Conservation (phyloP, 64 coral and sea anemone species). For the Pocillopora verrucosa region DNA sequence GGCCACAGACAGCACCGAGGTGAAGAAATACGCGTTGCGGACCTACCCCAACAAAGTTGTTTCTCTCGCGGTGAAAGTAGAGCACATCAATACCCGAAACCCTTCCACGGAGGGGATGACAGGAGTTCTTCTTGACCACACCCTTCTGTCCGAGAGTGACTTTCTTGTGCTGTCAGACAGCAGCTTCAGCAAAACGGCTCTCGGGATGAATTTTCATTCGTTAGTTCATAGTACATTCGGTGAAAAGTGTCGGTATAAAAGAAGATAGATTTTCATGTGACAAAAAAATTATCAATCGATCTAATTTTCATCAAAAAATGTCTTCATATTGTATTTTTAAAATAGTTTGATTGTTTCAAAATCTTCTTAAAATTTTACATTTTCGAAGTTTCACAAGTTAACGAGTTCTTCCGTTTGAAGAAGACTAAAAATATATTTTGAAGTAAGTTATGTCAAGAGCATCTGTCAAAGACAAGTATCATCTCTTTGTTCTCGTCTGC, state of each 20-base stretch:
- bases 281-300: no score
- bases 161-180: slow-evolving; percentile 69
- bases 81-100: slow-evolving; percentile 61
- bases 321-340: no score
- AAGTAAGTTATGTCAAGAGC: no score
- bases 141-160: slow-evolving; percentile 65
- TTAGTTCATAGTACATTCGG: slow-evolving; percentile 42
- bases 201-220: slow-evolving; percentile 65
- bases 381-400: no score
- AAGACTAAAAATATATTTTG: no score
- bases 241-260: slow-evolving; percentile 44
- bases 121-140: slow-evolving; percentile 64
- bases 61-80: slow-evolving; percentile 47
- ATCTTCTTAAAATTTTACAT: no score
- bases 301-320: no score
- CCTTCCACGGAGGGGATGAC: slow-evolving; percentile 53
- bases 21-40: slow-evolving; percentile 43
- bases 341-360: no score
- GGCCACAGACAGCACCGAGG: slow-evolving; percentile 46
- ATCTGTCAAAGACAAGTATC: no score
- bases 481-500: no score
- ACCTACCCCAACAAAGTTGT: slow-evolving; percentile 47
- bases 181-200: slow-evolving; percentile 66
- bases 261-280: background rate
- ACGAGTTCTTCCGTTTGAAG: no score